Evolutionary conservation across 2,888 invertebrate genomes (phyloP), one percentile per base, ranked within the genome.

Genomic region (Troides aeacus): DNA sequence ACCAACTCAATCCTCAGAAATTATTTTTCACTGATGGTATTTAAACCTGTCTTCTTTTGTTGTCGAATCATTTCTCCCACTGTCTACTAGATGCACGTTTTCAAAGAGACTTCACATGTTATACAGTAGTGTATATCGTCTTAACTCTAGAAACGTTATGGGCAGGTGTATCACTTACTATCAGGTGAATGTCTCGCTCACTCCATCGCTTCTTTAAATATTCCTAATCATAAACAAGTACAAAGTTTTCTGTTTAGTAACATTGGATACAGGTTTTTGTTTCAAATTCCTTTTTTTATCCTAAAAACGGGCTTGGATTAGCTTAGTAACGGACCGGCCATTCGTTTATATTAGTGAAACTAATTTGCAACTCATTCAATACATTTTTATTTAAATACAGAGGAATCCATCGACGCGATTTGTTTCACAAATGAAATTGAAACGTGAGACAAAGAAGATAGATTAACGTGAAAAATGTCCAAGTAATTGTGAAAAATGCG

Each of bases 401-500:
- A 79, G 79, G 78, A 78, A 84, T 78, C 81, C 81, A 84, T 83
- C 84, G 79, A 78, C 75, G 79, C 81, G 83, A 86, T 88, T 88
- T 86, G 84, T 85, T 85, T 82, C 81, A 75, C 85, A 87, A 89
- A 88, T 87, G 85, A 87, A 89, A 76, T 85, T 86, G 82, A 81
- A 81, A 82, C 79, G 81, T 81, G 80, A 82, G 82, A 88, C 88
- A 89, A 89, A 88, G 88, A 89, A 90, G 89, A 90, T 88, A 82
- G 89, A 90, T 90, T 89, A 89, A 86, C 84, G 86, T 80, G 84
- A 80, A 86, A 50, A 89, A 88, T 82, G 88, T 89, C 89, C 86
- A 81, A 88, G 89, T 90, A 91, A 91, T 90, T 91, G 91, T 89
- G 90, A 91, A 90, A 89, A 91, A 90, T 90, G 90, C 75, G 89